Conservation (phyloP, 1,140 invertebrate species). For the Chironomus tepperi region DNA sequence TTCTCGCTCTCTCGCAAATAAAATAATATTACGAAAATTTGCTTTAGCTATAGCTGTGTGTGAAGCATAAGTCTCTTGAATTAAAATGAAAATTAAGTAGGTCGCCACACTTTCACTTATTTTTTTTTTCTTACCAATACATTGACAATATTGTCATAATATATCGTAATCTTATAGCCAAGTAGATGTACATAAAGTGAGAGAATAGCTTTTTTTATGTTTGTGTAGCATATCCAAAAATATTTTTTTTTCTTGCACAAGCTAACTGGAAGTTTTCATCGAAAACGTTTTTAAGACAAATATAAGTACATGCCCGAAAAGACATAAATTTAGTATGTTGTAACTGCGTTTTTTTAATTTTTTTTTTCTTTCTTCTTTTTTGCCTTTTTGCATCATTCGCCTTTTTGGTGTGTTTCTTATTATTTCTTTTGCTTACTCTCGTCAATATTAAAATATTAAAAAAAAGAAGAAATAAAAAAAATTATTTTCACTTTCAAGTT, state of each 20-base stretch:
- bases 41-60: not conserved
- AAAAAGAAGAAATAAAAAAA: not conserved
- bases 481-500: constrained; percentile 14
- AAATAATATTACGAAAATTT: not conserved
- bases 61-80: constrained; percentile 4
- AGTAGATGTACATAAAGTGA: not conserved
- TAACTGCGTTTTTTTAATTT: not conserved
- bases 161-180: not conserved
- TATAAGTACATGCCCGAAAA: not conserved
- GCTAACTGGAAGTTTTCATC: not conserved
- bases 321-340: constrained; percentile 8
- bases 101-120: constrained; percentile 23
- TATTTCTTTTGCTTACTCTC: not conserved
- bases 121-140: constrained; percentile 13
- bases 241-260: too few relatives aligned
- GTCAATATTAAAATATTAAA: not conserved
- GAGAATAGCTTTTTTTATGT: not conserved
- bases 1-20: not conserved
- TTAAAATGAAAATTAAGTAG: constrained; percentile 14
- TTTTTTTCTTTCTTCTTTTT: constrained; percentile 3
- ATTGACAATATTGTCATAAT: not conserved
- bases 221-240: not conserved
- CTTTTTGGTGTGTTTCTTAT: constrained; percentile 12
- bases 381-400: constrained; percentile 11
- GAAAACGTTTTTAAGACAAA: not conserved